phyloP scores from a whole-genome alignment of 1,140 invertebrate species.

The Drosophila erecta region DNA sequence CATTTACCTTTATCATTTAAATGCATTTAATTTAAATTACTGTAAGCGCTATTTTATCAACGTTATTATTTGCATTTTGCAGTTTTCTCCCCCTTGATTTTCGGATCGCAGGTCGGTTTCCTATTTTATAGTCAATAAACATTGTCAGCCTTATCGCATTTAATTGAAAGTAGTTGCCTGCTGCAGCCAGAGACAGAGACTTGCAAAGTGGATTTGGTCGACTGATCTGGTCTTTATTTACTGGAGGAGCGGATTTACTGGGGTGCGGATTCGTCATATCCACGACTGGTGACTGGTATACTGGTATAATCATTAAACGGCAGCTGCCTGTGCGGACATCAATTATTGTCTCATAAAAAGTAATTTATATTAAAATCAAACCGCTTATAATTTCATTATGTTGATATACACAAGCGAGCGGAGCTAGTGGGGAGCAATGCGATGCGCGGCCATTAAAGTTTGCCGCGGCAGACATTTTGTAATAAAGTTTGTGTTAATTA shows the following conservation, averaged over 20 bases:
- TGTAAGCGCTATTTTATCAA: conserved; percentile 46
- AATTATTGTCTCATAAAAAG: conserved; percentile 77
- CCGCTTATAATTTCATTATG: conserved; percentile 80
- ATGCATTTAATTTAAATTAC: conserved; percentile 79
- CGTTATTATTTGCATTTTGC: conserved; percentile 50
- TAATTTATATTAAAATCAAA: conserved; percentile 83
- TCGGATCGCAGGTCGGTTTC: conserved; percentile 15
- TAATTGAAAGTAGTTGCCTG: conserved; percentile 64
- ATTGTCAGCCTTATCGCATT: conserved; percentile 67
- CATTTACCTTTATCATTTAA: conserved; percentile 59
- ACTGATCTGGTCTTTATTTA: no score
- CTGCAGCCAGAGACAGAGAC: neutral
- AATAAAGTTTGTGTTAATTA: conserved; percentile 81
- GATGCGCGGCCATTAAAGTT: conserved; percentile 55
- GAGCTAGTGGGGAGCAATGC: conserved; percentile 9
- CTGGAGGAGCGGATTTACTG: no score
- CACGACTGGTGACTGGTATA: conserved; percentile 8
- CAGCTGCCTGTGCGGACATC: conserved; percentile 50
- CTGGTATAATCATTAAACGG: conserved; percentile 60
- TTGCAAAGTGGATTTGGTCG: neutral
- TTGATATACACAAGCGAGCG: conserved; percentile 45
- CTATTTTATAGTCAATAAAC: conserved; percentile 75
- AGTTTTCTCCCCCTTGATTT: conserved; percentile 20
- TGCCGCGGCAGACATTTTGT: conserved; percentile 63
- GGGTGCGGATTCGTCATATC: conserved; percentile 15